Evolutionary conservation across 2,797 vertebrate genomes (phyloP).

Genomic region (Amblyraja radiata): DNA sequence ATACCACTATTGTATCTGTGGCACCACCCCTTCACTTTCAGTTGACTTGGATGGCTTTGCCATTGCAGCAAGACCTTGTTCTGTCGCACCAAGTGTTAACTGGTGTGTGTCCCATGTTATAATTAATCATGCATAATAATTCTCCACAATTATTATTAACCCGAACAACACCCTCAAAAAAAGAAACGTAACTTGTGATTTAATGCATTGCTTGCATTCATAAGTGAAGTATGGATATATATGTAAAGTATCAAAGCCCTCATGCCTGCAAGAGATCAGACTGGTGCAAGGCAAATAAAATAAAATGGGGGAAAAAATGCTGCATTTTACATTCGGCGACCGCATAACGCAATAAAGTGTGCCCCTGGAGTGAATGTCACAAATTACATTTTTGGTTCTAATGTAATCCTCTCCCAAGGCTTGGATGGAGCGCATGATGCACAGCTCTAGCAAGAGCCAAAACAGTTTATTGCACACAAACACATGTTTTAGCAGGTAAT

Average conservation of each 20-base stretch:
- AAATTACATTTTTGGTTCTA: not conserved
- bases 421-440: not conserved
- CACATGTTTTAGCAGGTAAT: not conserved
- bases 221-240: not conserved
- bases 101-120: no score
- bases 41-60: no score
- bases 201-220: not conserved
- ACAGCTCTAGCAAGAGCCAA: not conserved
- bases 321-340: not conserved
- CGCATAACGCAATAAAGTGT: not conserved
- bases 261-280: not conserved
- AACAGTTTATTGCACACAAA: not conserved
- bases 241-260: not conserved
- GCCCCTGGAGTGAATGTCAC: not conserved
- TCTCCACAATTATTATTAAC: no score
- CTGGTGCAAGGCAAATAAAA: not conserved
- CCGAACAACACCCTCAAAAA: no score
- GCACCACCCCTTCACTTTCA: no score
- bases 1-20: no score
- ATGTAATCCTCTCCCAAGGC: slow-evolving; percentile 13
- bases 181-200: not conserved
- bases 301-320: not conserved
- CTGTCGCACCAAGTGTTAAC: no score
- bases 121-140: no score
- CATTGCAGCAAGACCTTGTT: no score